Evolutionary conservation across 1,140 invertebrate species (phyloP), one percentile per base, ranked within the genome.

Genomic region (Muscidifurax raptorellus): DNA sequence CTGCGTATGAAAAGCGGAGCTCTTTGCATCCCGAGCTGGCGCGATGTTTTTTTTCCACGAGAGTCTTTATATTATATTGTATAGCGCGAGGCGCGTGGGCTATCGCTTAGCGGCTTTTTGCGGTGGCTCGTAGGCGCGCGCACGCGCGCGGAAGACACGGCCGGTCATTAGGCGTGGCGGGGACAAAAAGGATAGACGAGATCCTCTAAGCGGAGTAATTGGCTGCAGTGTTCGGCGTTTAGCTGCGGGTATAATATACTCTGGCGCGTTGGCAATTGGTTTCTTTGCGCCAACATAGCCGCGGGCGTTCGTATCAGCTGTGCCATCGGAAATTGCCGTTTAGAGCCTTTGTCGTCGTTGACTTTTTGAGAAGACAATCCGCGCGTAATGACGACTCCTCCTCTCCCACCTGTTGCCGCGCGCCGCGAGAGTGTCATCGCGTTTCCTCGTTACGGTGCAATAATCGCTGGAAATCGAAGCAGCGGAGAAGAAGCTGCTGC

Each of bases 281-380:
- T 69, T 69, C 10, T 69, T 69, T 69, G 27, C 66, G 66, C 25
- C 28, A 27, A 69, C n/a, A n/a, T 59, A 59, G 52, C 52, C 22
- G 22, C 22, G 3, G 6, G 52, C 18, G 15, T 40, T 40, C 36
- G 36, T 69, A 12, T 69, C 28, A 28, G 10, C 27, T 15, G 28
- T 25, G 69, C 30, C n/a, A 75, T 75, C 74, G 40, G 74, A 76
- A 76, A 76, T 76, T 28, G 74, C 36, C 74, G 40, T 13, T 76
- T 76, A 75, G 64, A 9, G n/a, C 13, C n/a, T 66, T 6, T 25
- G 27, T 25, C 25, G n/a, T 27, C 5, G 64, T 1, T 2, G 66
- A 9, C 28, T 32, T 40, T 22, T 32, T n/a, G 74, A 76, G 36
- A 44, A 44, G 44, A 75, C 72, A 75, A 75, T 75, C 22, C 36